Conservation (phyloP, 2,888 invertebrate genomes). For the Heliconius ethilla region DNA sequence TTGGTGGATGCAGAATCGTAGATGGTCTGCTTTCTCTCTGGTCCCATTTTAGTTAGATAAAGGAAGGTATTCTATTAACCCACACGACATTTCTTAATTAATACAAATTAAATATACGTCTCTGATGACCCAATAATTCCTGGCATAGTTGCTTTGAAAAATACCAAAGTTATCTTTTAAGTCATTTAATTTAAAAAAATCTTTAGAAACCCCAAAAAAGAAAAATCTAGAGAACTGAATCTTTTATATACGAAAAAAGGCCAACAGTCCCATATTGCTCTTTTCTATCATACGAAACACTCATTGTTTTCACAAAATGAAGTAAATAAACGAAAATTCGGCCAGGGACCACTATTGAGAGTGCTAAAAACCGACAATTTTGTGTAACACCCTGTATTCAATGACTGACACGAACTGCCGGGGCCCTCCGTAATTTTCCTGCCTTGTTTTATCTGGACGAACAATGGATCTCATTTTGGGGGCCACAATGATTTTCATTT, state of each 20-base stretch:
- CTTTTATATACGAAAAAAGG: constrained; percentile 12
- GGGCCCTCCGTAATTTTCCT: constrained; percentile 74
- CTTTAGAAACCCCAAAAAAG: neutral
- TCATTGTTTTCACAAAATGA: constrained; percentile 33
- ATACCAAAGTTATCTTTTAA: too few relatives aligned
- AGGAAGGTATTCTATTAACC: too few relatives aligned
- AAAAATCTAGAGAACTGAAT: neutral
- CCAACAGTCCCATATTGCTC: neutral
- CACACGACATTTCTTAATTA: neutral
- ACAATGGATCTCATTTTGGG: constrained; percentile 77
- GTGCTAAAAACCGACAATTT: constrained; percentile 60
- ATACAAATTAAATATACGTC: too few relatives aligned
- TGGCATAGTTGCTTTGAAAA: too few relatives aligned
- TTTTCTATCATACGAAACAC: constrained; percentile 21
- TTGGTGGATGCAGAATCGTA: too few relatives aligned
- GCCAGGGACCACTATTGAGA: constrained; percentile 20
- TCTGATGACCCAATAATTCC: too few relatives aligned
- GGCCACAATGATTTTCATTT: constrained; percentile 75
- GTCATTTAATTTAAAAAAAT: neutral
- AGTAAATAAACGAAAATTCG: constrained; percentile 32
- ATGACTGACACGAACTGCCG: constrained; percentile 65
- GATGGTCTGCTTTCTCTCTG: too few relatives aligned
- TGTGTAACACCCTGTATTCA: constrained; percentile 64
- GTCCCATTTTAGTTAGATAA: too few relatives aligned
- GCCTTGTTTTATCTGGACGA: constrained; percentile 72